Base-by-base conservation (phyloP, 92 coral and sea anemone genomes). In the Bergia sp. region DNA sequence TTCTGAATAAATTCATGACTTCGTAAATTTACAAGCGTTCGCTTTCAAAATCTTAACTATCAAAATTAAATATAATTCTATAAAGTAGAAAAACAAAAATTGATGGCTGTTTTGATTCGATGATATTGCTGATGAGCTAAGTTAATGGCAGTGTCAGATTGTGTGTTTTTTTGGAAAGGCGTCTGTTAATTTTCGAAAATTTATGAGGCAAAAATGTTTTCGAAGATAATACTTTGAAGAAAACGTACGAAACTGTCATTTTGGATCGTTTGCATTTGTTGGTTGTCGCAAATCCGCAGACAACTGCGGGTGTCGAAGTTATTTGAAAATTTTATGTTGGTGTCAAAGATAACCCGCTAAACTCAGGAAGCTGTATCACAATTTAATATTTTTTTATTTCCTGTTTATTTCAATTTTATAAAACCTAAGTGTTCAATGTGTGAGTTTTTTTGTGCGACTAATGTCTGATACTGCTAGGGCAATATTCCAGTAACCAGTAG, bases 41-140 rank as follows among this genome's bases (percentile, higher is more conserved):
- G 4, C 37, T 75, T 75, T 42, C 45, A 75, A 41, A 76, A 42
- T 76, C 80, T 38, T 50, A 50, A 10, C 47, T 42, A 16, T 16
- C 43, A 76, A 76, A 39, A 76, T 9, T 53, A 12, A 44, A 41
- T 76, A 16, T 44, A 76, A 3, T 39, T 76, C 36, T 11, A 41
- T 50, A 76, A 41, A 74, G 45, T 38, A 41, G 53, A 76, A 76
- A 40, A 76, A 41, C 53, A 76, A 41, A 41, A 20, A 16, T 76
- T 76, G 80, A 41, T 76, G 37, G 45, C 53, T 39, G 50, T 16
- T 76, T 76, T 76, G 80, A 76, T 75, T 75, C 79, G 79, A 75
- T n/a, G 79, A 41, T 41, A 75, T 75, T 76, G 29, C 15, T 74
- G 69, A 61, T 74, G 79, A 38, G 79, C 9, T n/a, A 38, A 74